Conservation (phyloP, 2,888 invertebrate genomes). For the Limenitis arthemis region DNA sequence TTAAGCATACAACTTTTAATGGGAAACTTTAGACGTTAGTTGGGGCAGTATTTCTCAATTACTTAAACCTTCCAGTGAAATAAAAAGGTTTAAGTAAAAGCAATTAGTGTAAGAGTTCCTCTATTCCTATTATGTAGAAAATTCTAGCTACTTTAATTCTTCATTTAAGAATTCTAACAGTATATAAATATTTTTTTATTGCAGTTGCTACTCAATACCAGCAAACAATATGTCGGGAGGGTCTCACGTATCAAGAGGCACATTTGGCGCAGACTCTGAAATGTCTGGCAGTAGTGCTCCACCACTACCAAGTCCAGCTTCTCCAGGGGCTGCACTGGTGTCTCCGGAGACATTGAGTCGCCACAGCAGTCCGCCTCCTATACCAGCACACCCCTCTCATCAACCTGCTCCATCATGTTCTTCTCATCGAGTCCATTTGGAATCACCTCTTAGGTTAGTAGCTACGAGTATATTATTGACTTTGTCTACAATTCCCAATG, state of each 20-base stretch:
- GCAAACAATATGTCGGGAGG: slow-evolving; percentile 77
- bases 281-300: slow-evolving; percentile 66
- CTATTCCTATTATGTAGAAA: background rate
- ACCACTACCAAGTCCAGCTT: slow-evolving; percentile 82
- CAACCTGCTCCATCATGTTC: slow-evolving; percentile 67
- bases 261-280: slow-evolving; percentile 58
- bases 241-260: slow-evolving; percentile 69
- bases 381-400: slow-evolving; percentile 70
- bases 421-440: slow-evolving; percentile 69
- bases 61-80: slow-evolving; percentile 5
- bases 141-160: background rate
- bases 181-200: slow-evolving; percentile 13
- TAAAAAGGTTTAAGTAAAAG: slow-evolving; percentile 3
- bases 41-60: slow-evolving; percentile 10
- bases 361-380: slow-evolving; percentile 73
- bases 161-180: background rate
- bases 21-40: slow-evolving; percentile 15
- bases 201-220: slow-evolving; percentile 74
- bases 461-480: no score
- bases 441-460: slow-evolving; percentile 64
- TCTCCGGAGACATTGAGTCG: slow-evolving; percentile 81
- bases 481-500: no score
- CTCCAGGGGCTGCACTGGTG: slow-evolving; percentile 80
- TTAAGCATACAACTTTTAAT: slow-evolving; percentile 19
- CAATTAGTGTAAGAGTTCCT: background rate